These are phyloP conservation scores for Drosophila pseudoobscura DNA, from an alignment of 1,140 invertebrate species.

Conservation along the genomic window DNA sequence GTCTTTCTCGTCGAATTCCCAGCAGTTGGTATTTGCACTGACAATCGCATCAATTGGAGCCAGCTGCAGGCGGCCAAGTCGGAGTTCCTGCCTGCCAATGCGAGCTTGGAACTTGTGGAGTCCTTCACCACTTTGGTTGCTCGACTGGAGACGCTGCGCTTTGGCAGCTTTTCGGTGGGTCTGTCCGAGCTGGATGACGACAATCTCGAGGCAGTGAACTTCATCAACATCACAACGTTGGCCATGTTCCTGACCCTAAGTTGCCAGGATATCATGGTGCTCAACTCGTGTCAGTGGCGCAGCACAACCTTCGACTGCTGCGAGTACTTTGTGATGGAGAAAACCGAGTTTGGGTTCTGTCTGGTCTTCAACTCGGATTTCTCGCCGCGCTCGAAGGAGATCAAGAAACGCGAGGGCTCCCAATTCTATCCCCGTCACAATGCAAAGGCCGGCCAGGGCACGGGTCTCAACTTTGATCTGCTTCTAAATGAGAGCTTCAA, in stretches of 20 bases:
- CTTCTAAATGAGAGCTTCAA: constrained; percentile 49
- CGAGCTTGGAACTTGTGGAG: constrained; percentile 35
- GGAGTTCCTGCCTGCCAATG: constrained; percentile 59
- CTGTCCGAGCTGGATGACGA: constrained; percentile 57
- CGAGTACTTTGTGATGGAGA: constrained; percentile 64
- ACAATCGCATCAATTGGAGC: constrained; percentile 84
- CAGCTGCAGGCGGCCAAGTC: constrained; percentile 62
- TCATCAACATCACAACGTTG: constrained; percentile 50
- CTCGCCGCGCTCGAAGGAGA: constrained; percentile 28
- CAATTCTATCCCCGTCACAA: constrained; percentile 66
- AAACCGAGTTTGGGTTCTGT: constrained; percentile 65
- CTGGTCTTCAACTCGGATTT: constrained; percentile 67
- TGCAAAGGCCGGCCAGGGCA: constrained; percentile 61
- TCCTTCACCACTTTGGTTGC: constrained; percentile 47
- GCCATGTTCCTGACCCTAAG: constrained; percentile 32
- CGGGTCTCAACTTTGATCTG: constrained; percentile 62
- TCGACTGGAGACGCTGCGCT: constrained; percentile 58
- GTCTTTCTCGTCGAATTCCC: constrained; percentile 88
- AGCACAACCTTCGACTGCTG: constrained; percentile 61
- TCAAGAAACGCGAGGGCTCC: constrained; percentile 33
- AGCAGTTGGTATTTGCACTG: constrained; percentile 87
- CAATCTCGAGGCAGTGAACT: constrained; percentile 59
- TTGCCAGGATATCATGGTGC: constrained; percentile 59
- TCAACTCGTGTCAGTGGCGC: constrained; percentile 55
- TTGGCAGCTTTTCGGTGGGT: constrained; percentile 40